Evolutionary conservation across 2,113 vertebrate genomes (phyloP).

Genomic region (Syrrhaptes paradoxus): DNA sequence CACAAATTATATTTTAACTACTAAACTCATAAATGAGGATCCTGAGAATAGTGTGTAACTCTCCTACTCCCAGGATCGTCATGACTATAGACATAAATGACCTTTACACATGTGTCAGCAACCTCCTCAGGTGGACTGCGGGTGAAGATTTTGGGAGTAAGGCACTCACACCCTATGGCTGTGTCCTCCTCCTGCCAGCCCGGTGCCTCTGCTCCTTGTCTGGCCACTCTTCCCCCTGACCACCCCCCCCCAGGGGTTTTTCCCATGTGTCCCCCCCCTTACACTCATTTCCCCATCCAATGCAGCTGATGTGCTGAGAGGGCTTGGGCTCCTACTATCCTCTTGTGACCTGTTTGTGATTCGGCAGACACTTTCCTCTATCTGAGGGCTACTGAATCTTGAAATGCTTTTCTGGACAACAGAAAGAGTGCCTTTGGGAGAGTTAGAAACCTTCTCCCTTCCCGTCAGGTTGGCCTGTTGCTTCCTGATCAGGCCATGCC

Average conservation of each 20-base stretch:
- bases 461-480: background rate
- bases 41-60: background rate
- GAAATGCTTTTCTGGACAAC: background rate
- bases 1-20: background rate
- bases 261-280: background rate
- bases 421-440: background rate
- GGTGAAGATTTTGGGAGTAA: background rate
- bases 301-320: background rate
- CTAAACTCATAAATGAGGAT: background rate
- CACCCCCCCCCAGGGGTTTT: background rate
- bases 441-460: background rate
- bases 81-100: background rate
- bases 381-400: background rate
- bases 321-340: background rate
- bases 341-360: rapidly evolving
- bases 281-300: rapidly evolving
- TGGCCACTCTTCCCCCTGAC: rapidly evolving
- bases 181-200: background rate
- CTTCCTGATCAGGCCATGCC: background rate
- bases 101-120: rapidly evolving
- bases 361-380: background rate
- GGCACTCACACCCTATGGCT: rapidly evolving
- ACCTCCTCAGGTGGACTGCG: background rate
- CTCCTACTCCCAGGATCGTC: background rate
- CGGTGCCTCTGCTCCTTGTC: background rate